Base-by-base conservation (phyloP, 1,140 invertebrate species). In the Pogonognathellus flavescens region DNA sequence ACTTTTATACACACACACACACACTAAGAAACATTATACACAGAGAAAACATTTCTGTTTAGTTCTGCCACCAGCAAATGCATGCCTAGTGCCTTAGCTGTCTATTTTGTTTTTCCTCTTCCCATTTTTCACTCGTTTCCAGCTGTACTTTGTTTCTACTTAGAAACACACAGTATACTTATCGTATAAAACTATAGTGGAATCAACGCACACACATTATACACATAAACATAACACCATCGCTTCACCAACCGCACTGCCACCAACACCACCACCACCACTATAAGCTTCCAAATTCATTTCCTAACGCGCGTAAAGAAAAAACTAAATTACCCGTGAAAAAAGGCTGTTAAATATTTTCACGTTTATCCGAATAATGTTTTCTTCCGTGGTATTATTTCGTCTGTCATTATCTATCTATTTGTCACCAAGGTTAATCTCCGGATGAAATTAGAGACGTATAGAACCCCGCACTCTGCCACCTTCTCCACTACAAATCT, bases 81-180 rank as follows among this genome's bases (percentile, higher is more conserved):
- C 31, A 41, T 41, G 31, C 31, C 31, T 41, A 41, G 31, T 41
- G 31, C 31, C 31, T 41, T 41, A 41, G 31, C 31, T 41, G 31
- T 41, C 14, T 50, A 41, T 76, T 25, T 18, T 76, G n/a, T 76
- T 76, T 76, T 76, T 16, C 31, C 8, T 2, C 6, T 31, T 76
- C 10, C 70, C 70, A 76, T 76, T 76, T 76, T 76, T 76, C 70
- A 76, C 70, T 76, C 70, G 41, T 9, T 50, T 76, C 41, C 31
- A 76, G 70, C 70, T 76, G 70, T 57, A 81, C 52, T 57, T 81
- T 81, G 80, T 81, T 81, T 81, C 50, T 81, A 16, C 7, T 57
- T 13, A 31, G 50, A 81, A 81, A 81, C 80, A 81, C 52, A 25
- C 13, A 55, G 9, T 16, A 53, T 6, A 25, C 18, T 11, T 55